Conservation (phyloP, 2,888 invertebrate genomes). For the Synergus laeviventris region DNA sequence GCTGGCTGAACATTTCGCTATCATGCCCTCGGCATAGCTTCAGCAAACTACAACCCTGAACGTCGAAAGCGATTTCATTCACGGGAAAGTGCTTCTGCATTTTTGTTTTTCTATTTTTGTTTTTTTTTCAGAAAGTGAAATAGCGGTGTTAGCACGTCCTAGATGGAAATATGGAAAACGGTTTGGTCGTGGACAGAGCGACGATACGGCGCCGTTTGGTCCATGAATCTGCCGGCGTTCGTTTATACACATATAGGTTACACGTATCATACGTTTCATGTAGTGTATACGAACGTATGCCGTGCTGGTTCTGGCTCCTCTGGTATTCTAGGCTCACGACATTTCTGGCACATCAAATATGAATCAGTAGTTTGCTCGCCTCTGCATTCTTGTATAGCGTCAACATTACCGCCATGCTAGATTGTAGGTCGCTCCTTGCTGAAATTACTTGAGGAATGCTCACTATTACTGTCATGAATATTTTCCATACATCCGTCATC, state of each 20-base stretch:
- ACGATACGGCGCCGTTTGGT: slow-evolving; percentile 55
- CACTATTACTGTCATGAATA: not conserved
- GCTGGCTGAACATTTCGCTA: not conserved
- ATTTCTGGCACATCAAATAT: slow-evolving; percentile 43
- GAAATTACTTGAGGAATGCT: slow-evolving; percentile 5
- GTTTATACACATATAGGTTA: slow-evolving; percentile 36
- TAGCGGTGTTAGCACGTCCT: slow-evolving; percentile 23
- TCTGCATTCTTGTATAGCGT: slow-evolving; percentile 26
- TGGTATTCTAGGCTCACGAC: slow-evolving; percentile 37
- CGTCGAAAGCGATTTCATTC: slow-evolving; percentile 40
- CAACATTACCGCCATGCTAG: slow-evolving; percentile 18
- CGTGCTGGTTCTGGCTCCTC: slow-evolving; percentile 15
- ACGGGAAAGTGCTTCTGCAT: not conserved
- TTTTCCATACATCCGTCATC: not conserved
- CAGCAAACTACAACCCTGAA: slow-evolving; percentile 1
- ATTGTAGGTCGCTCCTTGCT: slow-evolving; percentile 22
- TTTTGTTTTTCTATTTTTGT: slow-evolving; percentile 1
- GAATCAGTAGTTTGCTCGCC: slow-evolving; percentile 38
- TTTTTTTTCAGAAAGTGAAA: slow-evolving; percentile 27
- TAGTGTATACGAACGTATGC: slow-evolving; percentile 6
- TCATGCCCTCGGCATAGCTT: not conserved
- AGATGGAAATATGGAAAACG: slow-evolving; percentile 45
- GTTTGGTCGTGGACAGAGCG: slow-evolving; percentile 46
- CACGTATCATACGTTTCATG: slow-evolving; percentile 18
- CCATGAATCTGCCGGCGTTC: slow-evolving; percentile 54